phyloP scores from a whole-genome alignment of 2,113 vertebrate species.

The Melospiza georgiana region DNA sequence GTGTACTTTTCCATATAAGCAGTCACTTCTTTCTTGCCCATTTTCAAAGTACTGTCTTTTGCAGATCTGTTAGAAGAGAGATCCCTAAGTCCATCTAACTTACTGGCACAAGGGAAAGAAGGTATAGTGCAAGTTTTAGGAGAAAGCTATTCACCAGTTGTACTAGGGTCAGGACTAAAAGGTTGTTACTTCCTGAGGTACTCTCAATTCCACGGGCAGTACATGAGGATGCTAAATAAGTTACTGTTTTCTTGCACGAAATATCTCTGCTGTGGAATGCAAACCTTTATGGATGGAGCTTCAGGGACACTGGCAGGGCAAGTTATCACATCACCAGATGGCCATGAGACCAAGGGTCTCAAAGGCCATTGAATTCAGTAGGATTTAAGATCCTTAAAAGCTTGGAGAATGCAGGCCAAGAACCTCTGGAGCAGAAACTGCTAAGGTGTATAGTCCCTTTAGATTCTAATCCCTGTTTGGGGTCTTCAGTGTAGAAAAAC shows the following conservation, averaged over 20 bases:
- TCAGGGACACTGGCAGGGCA: neutral
- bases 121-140: neutral
- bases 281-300: neutral
- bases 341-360: neutral
- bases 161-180: neutral
- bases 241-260: neutral
- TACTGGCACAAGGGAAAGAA: neutral
- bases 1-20: neutral
- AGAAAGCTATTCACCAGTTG: neutral
- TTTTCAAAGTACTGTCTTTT: neutral
- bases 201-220: neutral
- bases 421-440: neutral
- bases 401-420: neutral
- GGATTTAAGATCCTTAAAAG: neutral
- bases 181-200: neutral
- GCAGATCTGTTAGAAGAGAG: neutral
- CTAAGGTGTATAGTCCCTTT: neutral
- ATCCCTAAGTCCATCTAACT: neutral
- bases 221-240: neutral
- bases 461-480: neutral
- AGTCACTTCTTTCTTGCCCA: neutral
- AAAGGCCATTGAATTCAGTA: neutral
- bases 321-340: neutral
- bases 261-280: neutral
- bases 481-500: neutral